Percentiles rank a stretch among this genome's conserved stretches.
These are phyloP conservation scores for Microplitis demolitor DNA, from an alignment of 1,140 invertebrate species.

Conservation along the genomic window DNA sequence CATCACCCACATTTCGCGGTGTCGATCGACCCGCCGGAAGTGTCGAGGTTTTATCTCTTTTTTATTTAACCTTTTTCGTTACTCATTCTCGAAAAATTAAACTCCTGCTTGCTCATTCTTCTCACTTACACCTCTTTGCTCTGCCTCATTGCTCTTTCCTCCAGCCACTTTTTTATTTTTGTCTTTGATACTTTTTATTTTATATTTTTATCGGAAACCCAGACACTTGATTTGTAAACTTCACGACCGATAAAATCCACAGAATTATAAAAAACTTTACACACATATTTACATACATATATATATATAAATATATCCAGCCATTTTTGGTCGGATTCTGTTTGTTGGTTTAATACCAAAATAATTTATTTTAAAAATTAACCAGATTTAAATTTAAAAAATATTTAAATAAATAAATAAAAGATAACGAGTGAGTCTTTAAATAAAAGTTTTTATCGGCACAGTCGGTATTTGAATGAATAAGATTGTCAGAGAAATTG, in stretches of 20 bases:
- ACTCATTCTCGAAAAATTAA: neutral
- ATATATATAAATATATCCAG: neutral
- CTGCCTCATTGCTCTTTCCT: neutral
- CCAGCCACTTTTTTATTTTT: neutral
- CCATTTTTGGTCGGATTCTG: neutral
- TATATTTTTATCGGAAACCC: constrained; percentile 19
- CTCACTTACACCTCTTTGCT: neutral
- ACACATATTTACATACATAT: constrained; percentile 6
- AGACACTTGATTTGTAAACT: constrained; percentile 27
- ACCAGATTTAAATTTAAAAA: too few relatives aligned
- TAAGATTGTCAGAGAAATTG: neutral
- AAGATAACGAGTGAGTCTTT: neutral
- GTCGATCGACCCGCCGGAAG: constrained; percentile 42
- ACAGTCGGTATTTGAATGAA: neutral
- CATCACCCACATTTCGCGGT: constrained; percentile 55
- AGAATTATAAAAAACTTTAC: constrained; percentile 8
- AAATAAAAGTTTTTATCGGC: neutral
- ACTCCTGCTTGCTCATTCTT: neutral
- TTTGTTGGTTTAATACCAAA: neutral
- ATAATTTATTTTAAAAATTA: too few relatives aligned
- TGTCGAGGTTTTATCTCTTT: constrained; percentile 24
- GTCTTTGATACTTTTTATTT: neutral
- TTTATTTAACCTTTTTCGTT: neutral
- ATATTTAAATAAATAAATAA: too few relatives aligned
- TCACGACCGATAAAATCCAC: constrained; percentile 18